Evolutionary conservation across 2,113 vertebrate species (phyloP).

Genomic region (Maccullochella peelii): DNA sequence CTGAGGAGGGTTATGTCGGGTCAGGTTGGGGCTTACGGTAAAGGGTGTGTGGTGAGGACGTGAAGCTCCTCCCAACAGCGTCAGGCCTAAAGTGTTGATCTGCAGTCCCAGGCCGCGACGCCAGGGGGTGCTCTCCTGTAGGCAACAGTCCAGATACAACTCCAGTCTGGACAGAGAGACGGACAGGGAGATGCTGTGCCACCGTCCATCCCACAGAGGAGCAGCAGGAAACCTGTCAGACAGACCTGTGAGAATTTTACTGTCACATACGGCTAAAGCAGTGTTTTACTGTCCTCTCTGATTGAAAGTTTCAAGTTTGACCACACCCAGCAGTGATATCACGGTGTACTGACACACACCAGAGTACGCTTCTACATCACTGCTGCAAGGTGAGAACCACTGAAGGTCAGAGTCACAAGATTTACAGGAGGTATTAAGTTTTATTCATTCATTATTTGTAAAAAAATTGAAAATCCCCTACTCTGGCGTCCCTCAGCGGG

Average conservation of each 20-base stretch:
- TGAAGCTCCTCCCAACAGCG: slow-evolving; percentile 43
- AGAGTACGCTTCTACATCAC: neutral
- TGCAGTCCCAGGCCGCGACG: neutral
- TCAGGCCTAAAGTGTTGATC: slow-evolving; percentile 16
- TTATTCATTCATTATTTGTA: neutral
- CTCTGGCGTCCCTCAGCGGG: neutral
- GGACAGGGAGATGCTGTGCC: slow-evolving; percentile 41
- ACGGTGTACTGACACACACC: neutral
- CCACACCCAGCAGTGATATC: neutral
- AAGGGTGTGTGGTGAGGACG: slow-evolving; percentile 52
- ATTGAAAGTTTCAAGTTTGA: neutral
- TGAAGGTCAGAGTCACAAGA: neutral
- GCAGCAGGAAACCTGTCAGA: slow-evolving; percentile 38
- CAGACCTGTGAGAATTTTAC: neutral
- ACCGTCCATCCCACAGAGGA: slow-evolving; percentile 41
- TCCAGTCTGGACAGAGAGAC: slow-evolving; percentile 29
- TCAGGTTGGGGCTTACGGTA: slow-evolving; percentile 68
- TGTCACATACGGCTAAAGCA: neutral
- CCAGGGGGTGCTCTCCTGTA: slow-evolving; percentile 46
- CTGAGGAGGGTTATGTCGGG: slow-evolving; percentile 4
- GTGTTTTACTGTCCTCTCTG: neutral
- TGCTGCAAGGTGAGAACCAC: neutral
- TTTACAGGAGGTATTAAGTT: neutral
- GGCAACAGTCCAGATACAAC: slow-evolving; percentile 39
- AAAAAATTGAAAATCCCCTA: neutral